Conservation (phyloP, 1,140 invertebrate genomes). For the Penaeus indicus region DNA sequence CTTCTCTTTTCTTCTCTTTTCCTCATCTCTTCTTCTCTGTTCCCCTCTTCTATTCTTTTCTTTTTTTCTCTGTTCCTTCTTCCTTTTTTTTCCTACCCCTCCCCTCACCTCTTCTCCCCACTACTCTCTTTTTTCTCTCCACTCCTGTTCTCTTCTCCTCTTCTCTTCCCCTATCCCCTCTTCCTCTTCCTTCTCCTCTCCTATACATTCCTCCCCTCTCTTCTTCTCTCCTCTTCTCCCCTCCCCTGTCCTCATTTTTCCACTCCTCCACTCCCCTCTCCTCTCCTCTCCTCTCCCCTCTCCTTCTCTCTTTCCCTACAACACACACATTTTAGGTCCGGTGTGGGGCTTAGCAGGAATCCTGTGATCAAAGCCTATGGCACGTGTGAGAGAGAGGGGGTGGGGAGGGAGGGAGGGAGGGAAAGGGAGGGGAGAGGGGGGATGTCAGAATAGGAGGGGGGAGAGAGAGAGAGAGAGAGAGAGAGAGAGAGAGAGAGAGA, state of each 20-base stretch:
- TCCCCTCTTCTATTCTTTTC: conserved; percentile 6
- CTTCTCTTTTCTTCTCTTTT: conserved; percentile 21
- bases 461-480: background rate
- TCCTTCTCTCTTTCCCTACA: background rate
- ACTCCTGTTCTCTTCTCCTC: too few relatives aligned
- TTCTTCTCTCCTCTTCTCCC: conserved; percentile 29
- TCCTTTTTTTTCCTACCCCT: background rate
- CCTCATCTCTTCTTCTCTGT: conserved; percentile 24
- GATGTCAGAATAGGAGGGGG: too few relatives aligned
- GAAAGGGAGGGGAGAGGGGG: conserved; percentile 25
- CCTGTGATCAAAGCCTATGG: background rate
- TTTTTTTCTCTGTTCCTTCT: background rate
- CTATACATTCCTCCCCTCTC: too few relatives aligned
- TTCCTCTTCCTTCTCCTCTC: too few relatives aligned
- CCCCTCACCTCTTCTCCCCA: background rate
- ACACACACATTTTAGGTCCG: too few relatives aligned
- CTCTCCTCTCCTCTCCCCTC: background rate
- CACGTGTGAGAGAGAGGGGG: background rate
- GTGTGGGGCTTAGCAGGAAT: too few relatives aligned
- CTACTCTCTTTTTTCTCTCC: background rate
- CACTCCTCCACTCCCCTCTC: background rate
- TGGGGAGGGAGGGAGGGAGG: conserved; percentile 22
- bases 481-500: conserved; percentile 18
- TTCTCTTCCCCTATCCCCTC: too few relatives aligned
- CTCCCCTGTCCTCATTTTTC: conserved; percentile 26